Conservation (phyloP, 2,113 vertebrate genomes). For the Ceuthmochares aereus region DNA sequence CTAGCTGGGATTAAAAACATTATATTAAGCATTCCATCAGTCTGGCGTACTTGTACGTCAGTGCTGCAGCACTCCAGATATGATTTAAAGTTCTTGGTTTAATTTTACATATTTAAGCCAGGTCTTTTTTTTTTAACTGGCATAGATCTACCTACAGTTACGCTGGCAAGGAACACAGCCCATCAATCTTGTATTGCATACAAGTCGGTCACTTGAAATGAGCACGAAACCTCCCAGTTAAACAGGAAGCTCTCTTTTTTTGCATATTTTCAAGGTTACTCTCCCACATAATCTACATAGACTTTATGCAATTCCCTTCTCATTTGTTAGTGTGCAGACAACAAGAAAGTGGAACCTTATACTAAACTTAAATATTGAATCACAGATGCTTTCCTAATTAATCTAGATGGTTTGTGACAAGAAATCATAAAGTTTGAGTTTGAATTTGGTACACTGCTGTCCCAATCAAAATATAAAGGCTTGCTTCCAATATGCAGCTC, state of each 20-base stretch:
- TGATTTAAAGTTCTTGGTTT: background rate
- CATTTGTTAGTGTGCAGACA: background rate
- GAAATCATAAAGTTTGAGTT: background rate
- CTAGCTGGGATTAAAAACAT: background rate
- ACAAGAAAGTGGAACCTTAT: background rate
- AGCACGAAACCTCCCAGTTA: background rate
- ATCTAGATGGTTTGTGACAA: background rate
- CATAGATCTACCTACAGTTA: background rate
- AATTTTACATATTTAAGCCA: background rate
- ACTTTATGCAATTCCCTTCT: background rate
- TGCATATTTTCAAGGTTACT: background rate
- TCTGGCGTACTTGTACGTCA: background rate
- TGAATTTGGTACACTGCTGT: background rate
- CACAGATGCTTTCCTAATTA: background rate
- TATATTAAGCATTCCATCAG: background rate
- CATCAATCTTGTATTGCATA: background rate
- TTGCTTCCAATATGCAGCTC: background rate
- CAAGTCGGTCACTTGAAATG: background rate
- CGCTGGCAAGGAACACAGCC: background rate
- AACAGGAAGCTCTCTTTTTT: background rate
- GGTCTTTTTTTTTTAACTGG: background rate
- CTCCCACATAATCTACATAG: background rate
- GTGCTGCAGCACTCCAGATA: background rate
- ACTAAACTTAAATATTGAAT: background rate
- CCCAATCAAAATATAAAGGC: background rate